Conservation (phyloP, 2,113 vertebrate species). For the Astur gentilis region DNA sequence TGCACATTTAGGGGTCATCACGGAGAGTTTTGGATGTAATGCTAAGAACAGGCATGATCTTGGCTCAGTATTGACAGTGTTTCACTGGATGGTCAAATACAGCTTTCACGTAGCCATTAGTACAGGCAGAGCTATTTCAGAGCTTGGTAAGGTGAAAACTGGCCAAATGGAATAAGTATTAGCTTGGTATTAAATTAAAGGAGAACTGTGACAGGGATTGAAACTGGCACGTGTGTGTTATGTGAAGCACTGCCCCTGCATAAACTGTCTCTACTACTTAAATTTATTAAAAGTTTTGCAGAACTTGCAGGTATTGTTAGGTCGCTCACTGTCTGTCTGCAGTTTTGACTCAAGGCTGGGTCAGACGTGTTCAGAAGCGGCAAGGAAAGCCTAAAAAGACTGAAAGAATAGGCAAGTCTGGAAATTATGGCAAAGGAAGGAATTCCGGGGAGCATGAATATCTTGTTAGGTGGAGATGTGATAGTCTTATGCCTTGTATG, state of each 20-base stretch:
- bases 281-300: neutral
- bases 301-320: neutral
- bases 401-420: neutral
- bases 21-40: neutral
- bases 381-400: neutral
- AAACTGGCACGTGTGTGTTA: fast-evolving
- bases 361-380: fast-evolving
- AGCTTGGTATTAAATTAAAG: fast-evolving
- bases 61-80: neutral
- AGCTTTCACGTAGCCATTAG: fast-evolving
- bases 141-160: neutral
- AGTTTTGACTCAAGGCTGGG: neutral
- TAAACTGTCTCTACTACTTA: neutral
- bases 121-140: neutral
- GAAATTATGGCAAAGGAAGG: neutral
- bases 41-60: neutral
- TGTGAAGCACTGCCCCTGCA: neutral
- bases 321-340: fast-evolving
- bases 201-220: fast-evolving
- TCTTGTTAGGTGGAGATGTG: neutral
- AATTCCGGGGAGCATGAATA: fast-evolving
- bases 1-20: neutral
- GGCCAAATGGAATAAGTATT: neutral
- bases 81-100: neutral
- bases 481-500: neutral